Evolutionary conservation across 1,140 invertebrate genomes (phyloP), one percentile per base, ranked within the genome.

Genomic region (Neuroterus valhalla): DNA sequence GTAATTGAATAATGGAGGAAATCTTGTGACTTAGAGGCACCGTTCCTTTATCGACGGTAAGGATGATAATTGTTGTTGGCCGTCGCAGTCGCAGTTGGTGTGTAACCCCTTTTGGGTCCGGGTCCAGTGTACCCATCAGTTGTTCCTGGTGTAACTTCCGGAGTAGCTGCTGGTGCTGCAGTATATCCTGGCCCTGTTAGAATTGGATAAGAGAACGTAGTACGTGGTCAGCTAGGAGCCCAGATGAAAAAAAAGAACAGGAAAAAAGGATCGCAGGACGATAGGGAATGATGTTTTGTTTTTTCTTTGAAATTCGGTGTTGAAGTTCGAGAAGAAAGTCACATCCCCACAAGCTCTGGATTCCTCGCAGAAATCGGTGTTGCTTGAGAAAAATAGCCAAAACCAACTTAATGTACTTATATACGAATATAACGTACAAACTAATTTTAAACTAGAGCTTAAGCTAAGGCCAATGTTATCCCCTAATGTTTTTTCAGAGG

Each of bases 131-230:
- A 81, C 75, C 46, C 80, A 75, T 78, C 78, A 76, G 81, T 85
- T 72, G 80, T 84, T 78, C 83, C 81, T 78, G 82, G 81, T 23
- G 84, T 81, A 76, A 81, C 78, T 67, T 82, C 81, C 81, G 82
- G 75, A 48, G 69, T 84, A 31, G 70, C 48, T 74, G 78, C 71
- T 72, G 72, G 78, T 42, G 82, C 66, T 26, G 45, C 48, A 68
- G 50, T 44, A 70, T 85, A 86, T 71, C 74, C 82, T 81, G 83
- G 76, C 79, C 86, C 86, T 88, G 85, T 84, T 86, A 86, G 80
- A 82, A 88, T 85, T 80, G 80, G 81, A 88, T 74, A 88, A 88
- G 88, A 88, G 68, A 88, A 88, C 81, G 78, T 86, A 82, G 81
- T 84, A 86, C 84, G 31, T 62, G 14, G 31, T 62, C 31, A 62